These are phyloP conservation scores for Acronicta aceris DNA, from an alignment of 2,888 invertebrate genomes.

Conservation along the genomic window DNA sequence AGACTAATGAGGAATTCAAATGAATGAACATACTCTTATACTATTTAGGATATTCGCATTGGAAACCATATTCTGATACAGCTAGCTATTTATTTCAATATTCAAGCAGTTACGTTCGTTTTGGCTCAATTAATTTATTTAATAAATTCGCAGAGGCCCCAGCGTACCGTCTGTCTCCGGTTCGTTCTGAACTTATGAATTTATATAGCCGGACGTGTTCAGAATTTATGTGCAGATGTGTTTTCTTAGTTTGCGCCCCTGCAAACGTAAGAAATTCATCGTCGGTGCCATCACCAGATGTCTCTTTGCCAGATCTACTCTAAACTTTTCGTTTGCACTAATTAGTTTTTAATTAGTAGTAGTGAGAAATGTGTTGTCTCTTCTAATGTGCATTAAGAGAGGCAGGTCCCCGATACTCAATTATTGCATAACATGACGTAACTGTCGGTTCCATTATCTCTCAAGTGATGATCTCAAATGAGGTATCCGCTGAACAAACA, in stretches of 20 bases:
- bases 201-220: conserved; percentile 85
- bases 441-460: conserved; percentile 6
- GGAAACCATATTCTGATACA: conserved; percentile 19
- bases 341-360: conserved; percentile 50
- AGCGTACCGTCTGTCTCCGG: conserved; percentile 79
- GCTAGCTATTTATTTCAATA: conserved; percentile 61
- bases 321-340: conserved; percentile 42
- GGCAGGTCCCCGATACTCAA: too few species aligned
- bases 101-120: conserved; percentile 77
- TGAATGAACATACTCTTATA: too few species aligned
- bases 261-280: conserved; percentile 66
- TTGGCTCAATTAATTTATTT: conserved; percentile 85
- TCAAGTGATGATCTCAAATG: conserved; percentile 7
- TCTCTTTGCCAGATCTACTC: conserved; percentile 52
- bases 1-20: too few species aligned
- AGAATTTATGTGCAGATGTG: conserved; percentile 81
- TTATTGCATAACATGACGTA: not conserved
- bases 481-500: conserved; percentile 13
- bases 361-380: conserved; percentile 10
- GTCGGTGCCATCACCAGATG: conserved; percentile 65
- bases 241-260: conserved; percentile 77
- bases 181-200: conserved; percentile 83
- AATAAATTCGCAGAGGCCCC: conserved; percentile 82
- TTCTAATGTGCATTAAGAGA: not conserved
- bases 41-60: not conserved